Evolutionary conservation across 92 coral and sea anemone species (phyloP), one percentile per base, ranked within the genome.

Genomic region (Paragorgia papillata): DNA sequence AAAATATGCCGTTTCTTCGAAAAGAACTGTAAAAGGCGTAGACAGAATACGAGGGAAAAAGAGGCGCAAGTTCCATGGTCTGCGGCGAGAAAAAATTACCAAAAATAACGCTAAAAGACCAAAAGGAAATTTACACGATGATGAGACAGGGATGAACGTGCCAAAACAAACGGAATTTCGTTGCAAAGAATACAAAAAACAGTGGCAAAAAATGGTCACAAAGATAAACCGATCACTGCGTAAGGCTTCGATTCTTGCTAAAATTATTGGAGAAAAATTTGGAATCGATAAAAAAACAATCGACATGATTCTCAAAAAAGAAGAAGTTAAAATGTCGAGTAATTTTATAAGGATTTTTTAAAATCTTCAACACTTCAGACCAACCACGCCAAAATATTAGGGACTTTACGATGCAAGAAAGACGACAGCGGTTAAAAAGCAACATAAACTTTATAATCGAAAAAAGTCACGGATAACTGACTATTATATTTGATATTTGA

Each of bases 251-350:
- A 37, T 24, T 19, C 94, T 94, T 35, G 97, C 95, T 6, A 84
- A 81, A 37, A 92, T 88, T 29, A 88, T 94, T 22, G 98, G 98
- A 49, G 50, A 60, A 43, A 88, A 91, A 53, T 91, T 88, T 57
- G 98, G 98, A 0, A 86, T 94, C 14, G 80, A 86, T 30, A 30
- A 73, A 46, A 32, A 83, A 3, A 96, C 87, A 50, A 76, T 94
- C 37, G 85, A 88, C 15, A 62, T 64, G 34, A 78, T 94, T 40
- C 10, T 69, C 9, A 69, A 12, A 32, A 69, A 69, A 69, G 59
- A 69, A 49, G 26, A 25, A 8, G 60, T 13, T 0, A 50, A 69
- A 24, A 30, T 69, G 18, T 69, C 75, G 17, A 69, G 75, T 27
- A 48, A 48, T 32, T 46, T 69, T 31, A 1, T 46, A 0, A 20